These are phyloP conservation scores for Microtus oregoni DNA, from an alignment of 2,113 vertebrate genomes.

Conservation along the genomic window DNA sequence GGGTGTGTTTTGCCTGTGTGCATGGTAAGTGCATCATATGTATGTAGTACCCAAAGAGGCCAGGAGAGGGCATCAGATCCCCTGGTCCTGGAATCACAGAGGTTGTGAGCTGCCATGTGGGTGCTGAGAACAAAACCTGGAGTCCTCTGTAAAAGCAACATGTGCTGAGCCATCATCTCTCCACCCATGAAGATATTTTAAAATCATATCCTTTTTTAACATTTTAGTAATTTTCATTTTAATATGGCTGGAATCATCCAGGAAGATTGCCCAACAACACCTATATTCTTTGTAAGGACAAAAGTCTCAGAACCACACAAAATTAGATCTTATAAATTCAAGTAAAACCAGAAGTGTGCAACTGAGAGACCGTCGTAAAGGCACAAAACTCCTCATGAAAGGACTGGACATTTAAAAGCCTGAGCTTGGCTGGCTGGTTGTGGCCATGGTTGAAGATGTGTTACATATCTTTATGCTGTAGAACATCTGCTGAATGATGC, in stretches of 20 bases:
- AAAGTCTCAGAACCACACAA: constrained; percentile 25
- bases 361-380: neutral
- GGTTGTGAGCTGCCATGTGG: neutral
- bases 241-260: neutral
- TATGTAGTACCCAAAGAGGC: neutral
- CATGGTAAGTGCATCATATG: no score
- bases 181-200: neutral
- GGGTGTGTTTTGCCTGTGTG: neutral
- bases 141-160: neutral
- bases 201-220: neutral
- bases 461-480: neutral
- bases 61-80: neutral
- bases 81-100: no score
- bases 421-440: neutral
- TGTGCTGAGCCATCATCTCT: neutral
- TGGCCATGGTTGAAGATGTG: neutral
- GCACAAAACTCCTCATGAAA: neutral
- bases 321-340: neutral
- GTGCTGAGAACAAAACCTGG: neutral
- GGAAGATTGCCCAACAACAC: neutral
- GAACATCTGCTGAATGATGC: neutral
- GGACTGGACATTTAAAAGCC: neutral
- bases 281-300: neutral
- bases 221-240: neutral
- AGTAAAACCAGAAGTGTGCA: constrained; percentile 9